These are phyloP conservation scores for Nasua narica DNA, from an alignment of 2,797 vertebrate species.

Conservation along the genomic window DNA sequence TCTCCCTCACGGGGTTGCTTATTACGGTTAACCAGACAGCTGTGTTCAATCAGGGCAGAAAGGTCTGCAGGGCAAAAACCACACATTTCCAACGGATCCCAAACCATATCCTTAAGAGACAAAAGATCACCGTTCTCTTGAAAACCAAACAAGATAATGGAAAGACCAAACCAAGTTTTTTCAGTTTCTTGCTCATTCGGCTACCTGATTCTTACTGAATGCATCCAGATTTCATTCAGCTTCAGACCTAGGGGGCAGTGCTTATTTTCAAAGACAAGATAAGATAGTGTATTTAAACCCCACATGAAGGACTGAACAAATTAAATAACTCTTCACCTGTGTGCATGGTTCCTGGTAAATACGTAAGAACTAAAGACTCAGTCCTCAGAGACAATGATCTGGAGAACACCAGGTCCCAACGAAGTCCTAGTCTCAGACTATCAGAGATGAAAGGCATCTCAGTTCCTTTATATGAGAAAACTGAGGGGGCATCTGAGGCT, in stretches of 20 bases:
- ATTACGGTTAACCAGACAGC: background rate
- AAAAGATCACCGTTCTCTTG: background rate
- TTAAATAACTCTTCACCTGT: background rate
- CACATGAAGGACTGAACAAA: background rate
- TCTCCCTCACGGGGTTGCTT: background rate
- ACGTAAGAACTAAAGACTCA: background rate
- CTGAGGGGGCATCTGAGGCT: background rate
- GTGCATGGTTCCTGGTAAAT: background rate
- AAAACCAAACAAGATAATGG: background rate
- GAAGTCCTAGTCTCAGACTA: background rate
- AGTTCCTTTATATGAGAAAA: background rate
- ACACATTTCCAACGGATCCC: background rate
- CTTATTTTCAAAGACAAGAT: background rate
- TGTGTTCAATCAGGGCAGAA: background rate
- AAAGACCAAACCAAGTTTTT: background rate
- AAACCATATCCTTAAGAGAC: background rate
- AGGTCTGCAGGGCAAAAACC: background rate
- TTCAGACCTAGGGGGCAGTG: background rate
- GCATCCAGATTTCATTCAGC: background rate
- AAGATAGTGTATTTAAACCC: background rate
- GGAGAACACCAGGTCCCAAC: background rate
- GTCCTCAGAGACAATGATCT: background rate
- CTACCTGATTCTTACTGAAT: background rate
- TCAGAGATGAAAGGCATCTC: background rate
- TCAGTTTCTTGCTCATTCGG: background rate